A percentile compares a stretch with the other conserved stretches of the same genome.
phyloP scores from a whole-genome alignment of 92 coral and sea anemone species.

The Palythoa caribaeorum region DNA sequence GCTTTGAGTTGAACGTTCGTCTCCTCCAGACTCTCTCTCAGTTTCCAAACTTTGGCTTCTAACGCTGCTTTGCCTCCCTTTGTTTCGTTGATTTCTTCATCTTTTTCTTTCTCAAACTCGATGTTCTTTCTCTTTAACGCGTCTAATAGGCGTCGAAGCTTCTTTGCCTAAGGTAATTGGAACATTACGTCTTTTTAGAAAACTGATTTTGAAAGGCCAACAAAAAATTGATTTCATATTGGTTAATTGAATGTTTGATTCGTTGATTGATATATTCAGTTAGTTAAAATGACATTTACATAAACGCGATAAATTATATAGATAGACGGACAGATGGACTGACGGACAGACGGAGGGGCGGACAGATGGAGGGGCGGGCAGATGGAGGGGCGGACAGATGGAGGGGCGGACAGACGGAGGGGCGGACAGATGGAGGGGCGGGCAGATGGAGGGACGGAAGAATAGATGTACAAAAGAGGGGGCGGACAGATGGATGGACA shows the following conservation, averaged over 20 bases:
- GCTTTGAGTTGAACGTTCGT: constrained; percentile 60
- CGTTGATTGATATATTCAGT: background rate
- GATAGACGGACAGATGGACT: background rate
- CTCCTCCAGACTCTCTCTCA: constrained; percentile 75
- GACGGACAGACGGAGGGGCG: background rate
- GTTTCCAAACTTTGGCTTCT: constrained; percentile 78
- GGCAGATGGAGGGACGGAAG: background rate
- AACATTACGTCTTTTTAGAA: no score
- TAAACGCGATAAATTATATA: background rate
- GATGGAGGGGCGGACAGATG: background rate
- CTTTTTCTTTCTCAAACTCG: constrained; percentile 78
- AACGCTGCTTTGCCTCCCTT: constrained; percentile 73
- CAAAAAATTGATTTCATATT: no score
- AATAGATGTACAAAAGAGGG: no score
- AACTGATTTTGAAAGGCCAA: no score
- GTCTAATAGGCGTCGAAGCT: constrained; percentile 79
- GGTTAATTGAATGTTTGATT: no score
- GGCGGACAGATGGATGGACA: no score
- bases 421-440: no score
- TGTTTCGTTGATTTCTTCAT: constrained; percentile 73
- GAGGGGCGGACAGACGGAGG: no score
- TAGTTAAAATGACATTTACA: background rate
- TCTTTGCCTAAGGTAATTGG: constrained; percentile 34
- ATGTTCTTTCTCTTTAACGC: constrained; percentile 72
- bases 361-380: background rate